Evolutionary conservation across 1,140 invertebrate species (phyloP), one percentile per base, ranked within the genome.

Genomic region (Drosophila ohnishii): DNA sequence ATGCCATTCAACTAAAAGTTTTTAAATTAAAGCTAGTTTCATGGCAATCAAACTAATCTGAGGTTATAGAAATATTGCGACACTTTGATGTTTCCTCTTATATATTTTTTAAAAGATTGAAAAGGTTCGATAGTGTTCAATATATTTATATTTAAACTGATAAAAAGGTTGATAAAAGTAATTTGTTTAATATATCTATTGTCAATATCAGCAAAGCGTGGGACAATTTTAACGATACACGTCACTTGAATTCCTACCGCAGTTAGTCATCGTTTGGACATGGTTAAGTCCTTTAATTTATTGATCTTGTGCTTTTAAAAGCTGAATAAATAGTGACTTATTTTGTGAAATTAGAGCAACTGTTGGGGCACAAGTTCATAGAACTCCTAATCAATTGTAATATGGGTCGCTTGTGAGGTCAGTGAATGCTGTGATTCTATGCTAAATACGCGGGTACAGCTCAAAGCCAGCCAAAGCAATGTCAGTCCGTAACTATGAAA

Each of bases 401-500:
- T 37, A 34, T 66, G 47, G 39, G 47, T 39, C 37, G 58, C 35
- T 55, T 28, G 48, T 35, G 47, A 30, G 70, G 69, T 73, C 69
- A 73, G 39, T 73, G 53, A 48, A 47, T 53, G 57, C 57, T 73
- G 57, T 55, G 69, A 71, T 62, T 73, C 39, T 25, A 16, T 37
- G 48, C 40, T 13, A 35, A 70, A 57, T 28, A 28, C 22, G 30
- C 16, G 42, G 69, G 66, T 1, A 58, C 11, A 45, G 48, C 32
- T 47, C 13, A 40, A 66, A 44, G 19, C 40, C 48, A 45, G 63
- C 34, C 63, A 56, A 66, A 66, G 63, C 34, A 47, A 45, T 16
- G 25, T 10, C 48, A 60, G 30, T 58, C 28, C 35, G 40, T 9
- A 30, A 51, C 47, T 45, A 25, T n/a, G 34, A 19, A 72, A 73